Evolutionary conservation across 1,140 invertebrate genomes (phyloP).

Genomic region (Lethrus apterus): DNA sequence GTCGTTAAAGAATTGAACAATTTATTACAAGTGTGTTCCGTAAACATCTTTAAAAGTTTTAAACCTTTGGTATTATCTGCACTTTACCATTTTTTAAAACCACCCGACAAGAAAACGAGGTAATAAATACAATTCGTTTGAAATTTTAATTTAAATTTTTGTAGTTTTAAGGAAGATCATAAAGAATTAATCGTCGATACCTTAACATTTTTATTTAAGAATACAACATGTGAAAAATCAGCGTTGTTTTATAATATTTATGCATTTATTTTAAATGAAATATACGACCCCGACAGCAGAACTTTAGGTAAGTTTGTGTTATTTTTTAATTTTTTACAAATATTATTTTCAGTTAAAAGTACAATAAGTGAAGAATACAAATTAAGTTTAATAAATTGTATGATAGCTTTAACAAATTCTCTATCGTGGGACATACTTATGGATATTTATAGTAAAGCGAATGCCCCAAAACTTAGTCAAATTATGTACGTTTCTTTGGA

Average conservation of each 20-base stretch:
- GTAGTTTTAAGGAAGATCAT: constrained; percentile 22
- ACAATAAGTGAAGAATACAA: constrained; percentile 56
- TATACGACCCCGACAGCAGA: constrained; percentile 45
- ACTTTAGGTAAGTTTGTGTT: constrained; percentile 38
- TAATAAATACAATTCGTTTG: too few relatives aligned
- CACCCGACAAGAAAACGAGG: too few relatives aligned
- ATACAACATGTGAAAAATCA: constrained; percentile 20
- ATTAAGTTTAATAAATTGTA: constrained; percentile 46
- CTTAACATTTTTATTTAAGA: constrained; percentile 26
- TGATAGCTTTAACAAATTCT: constrained; percentile 44
- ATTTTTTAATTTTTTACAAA: constrained; percentile 24
- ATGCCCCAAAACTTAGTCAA: constrained; percentile 49
- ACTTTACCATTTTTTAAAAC: background rate
- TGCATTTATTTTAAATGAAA: constrained; percentile 40
- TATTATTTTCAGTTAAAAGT: constrained; percentile 37
- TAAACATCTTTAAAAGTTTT: background rate
- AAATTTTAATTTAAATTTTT: constrained; percentile 7
- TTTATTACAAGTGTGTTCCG: background rate
- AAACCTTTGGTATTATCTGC: background rate
- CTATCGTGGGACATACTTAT: constrained; percentile 42
- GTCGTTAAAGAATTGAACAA: background rate
- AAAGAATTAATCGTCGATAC: constrained; percentile 26
- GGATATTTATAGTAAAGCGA: constrained; percentile 44
- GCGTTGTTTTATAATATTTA: constrained; percentile 31
- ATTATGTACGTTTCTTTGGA: constrained; percentile 51